Base-by-base conservation (phyloP, 2,888 invertebrate genomes). In the Drosophila phalerata region DNA sequence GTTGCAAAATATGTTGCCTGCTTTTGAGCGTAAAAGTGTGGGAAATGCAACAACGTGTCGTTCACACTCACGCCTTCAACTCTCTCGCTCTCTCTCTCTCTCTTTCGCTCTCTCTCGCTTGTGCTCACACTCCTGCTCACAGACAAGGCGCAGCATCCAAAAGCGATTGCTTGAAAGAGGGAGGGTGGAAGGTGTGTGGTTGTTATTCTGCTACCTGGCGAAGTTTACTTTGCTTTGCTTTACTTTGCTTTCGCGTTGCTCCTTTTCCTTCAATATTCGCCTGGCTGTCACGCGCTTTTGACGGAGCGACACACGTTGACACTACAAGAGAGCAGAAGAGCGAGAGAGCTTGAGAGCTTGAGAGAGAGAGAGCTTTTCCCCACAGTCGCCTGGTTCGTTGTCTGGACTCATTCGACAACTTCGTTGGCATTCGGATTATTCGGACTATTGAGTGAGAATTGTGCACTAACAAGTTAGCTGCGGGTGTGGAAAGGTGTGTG, bases 31-130 rank as follows among this genome's bases (percentile, higher is more conserved):
- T 60, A 40, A 45, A 52, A 57, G 69, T 76, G 65, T 72, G 77
- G 69, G 78, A 78, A 84, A 89, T 85, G 85, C 85, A 85, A 85
- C 85, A 85, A 85, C 89, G 89, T 85, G 85, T 79, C 85, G 75
- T 71, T 81, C 61, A 62, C 74, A 77, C 87, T 76, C 82, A 78
- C 75, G 67, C 74, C 64, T 42, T 40, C 40, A 43, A 34, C 63
- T 40, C 47, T 43, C 37, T 10, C 37, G 3, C 22, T 22, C 22
- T 22, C 30, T 34, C 38, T 25, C 37, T 15, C 43, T 6, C 42
- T 8, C 56, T 28, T 49, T 17, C 32, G 6, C 55, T 45, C 28
- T 45, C 61, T 45, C 32, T 13, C 37, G n/a, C 11, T 48, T n/a
- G 11, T 19, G 22, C 19, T 52, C 37, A 30, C 49, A 28, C 38